These are phyloP conservation scores for Felis catus DNA, from an alignment of 2,113 vertebrate genomes.

Conservation along the genomic window DNA sequence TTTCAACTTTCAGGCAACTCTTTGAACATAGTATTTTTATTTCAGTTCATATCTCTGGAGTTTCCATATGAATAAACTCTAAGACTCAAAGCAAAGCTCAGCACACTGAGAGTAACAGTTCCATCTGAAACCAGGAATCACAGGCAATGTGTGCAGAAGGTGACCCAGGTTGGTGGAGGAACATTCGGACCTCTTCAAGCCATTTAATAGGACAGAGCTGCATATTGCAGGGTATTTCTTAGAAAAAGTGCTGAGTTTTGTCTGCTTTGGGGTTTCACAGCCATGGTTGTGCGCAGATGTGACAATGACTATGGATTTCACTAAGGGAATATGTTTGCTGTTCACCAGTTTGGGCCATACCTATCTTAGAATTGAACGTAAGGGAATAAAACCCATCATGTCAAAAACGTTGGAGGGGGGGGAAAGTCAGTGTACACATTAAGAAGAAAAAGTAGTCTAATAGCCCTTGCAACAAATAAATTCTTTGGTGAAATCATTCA, in stretches of 20 bases:
- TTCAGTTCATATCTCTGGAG: conserved; percentile 36
- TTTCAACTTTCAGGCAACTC: conserved; percentile 51
- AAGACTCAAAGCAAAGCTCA: conserved; percentile 38
- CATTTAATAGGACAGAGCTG: not conserved
- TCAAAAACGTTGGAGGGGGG: not conserved
- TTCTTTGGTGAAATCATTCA: not conserved
- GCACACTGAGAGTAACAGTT: not conserved
- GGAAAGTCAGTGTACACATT: not conserved
- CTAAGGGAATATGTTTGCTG: not conserved
- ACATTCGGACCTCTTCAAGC: not conserved
- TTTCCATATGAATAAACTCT: conserved; percentile 23
- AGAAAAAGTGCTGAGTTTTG: not conserved
- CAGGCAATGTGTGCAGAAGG: not conserved
- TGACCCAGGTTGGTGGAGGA: not conserved
- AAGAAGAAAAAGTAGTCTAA: not conserved
- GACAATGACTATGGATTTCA: not conserved
- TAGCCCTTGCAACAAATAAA: not conserved
- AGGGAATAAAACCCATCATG: not conserved
- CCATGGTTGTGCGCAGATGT: not conserved
- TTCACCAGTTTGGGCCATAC: not conserved
- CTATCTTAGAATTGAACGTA: not conserved
- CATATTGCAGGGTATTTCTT: not conserved
- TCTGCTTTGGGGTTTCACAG: not conserved
- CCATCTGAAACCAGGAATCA: conserved; percentile 1
- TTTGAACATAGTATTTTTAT: conserved; percentile 35